Percentiles rank a stretch among this genome's conserved stretches.
These are phyloP conservation scores for Nipponia nippon DNA, from an alignment of 2,113 vertebrate species.

Conservation along the genomic window DNA sequence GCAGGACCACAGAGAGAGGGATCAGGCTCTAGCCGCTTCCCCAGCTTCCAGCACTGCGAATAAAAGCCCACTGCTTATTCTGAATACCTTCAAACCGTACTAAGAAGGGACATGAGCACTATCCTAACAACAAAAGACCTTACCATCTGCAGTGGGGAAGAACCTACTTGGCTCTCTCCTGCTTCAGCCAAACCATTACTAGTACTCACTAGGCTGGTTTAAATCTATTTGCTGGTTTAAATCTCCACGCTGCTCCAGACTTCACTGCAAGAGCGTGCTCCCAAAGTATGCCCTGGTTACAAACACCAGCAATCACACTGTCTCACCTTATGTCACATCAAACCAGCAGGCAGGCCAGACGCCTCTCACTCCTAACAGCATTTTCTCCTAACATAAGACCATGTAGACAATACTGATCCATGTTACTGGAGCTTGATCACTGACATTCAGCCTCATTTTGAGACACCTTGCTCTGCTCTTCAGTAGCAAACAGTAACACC, in stretches of 20 bases:
- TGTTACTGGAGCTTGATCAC: neutral
- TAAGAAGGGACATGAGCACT: fast-evolving
- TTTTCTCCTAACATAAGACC: neutral
- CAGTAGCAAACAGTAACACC: neutral
- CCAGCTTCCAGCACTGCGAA: neutral
- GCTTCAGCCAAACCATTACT: neutral
- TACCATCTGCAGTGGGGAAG: neutral
- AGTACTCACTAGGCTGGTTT: neutral
- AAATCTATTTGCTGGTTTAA: neutral
- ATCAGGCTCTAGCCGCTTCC: neutral
- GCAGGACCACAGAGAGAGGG: too few relatives aligned
- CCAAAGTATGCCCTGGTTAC: neutral
- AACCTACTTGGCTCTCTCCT: neutral
- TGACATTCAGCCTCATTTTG: neutral
- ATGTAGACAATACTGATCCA: neutral
- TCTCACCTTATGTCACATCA: neutral
- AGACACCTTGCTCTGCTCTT: neutral
- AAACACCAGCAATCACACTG: neutral
- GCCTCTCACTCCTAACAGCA: neutral
- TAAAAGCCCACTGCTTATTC: neutral
- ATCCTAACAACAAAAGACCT: neutral
- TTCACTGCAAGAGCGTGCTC: neutral
- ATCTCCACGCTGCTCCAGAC: neutral
- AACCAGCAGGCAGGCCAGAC: neutral
- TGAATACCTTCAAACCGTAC: neutral